These are phyloP conservation scores for Mustela lutreola DNA, from an alignment of 2,113 vertebrate genomes.

Conservation along the genomic window DNA sequence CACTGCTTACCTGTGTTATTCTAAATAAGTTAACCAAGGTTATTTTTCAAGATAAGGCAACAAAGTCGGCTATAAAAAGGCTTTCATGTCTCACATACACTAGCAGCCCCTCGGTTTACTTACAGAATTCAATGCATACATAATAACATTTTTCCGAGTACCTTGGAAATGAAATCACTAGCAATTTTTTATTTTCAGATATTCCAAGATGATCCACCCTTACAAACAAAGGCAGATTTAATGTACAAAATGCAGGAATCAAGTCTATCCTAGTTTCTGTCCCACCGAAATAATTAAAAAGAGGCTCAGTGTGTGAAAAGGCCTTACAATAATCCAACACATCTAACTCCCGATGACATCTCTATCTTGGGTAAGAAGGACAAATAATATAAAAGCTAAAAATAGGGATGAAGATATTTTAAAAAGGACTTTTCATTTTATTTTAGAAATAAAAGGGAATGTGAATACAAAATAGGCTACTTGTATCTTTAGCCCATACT, in stretches of 20 bases:
- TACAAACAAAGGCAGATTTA: conserved; percentile 53
- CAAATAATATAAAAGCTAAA: conserved; percentile 54
- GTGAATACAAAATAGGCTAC: conserved; percentile 38
- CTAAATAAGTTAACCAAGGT: conserved; percentile 50
- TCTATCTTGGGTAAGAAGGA: conserved; percentile 36
- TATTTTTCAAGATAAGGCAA: conserved; percentile 72
- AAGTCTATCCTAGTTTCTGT: conserved; percentile 1
- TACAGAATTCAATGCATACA: conserved; percentile 32
- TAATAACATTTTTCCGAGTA: conserved; percentile 65
- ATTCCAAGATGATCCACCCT: conserved; percentile 49
- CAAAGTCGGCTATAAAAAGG: conserved; percentile 51
- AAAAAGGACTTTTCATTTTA: neutral
- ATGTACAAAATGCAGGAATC: conserved; percentile 53
- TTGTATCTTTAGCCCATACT: conserved; percentile 5
- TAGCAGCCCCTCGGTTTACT: conserved; percentile 2
- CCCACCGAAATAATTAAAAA: conserved; percentile 26
- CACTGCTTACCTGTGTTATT: conserved; percentile 20
- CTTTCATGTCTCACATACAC: conserved; percentile 48
- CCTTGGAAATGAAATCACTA: conserved; percentile 58
- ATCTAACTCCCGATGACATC: conserved; percentile 26
- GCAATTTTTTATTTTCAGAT: conserved; percentile 56
- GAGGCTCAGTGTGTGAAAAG: conserved; percentile 70
- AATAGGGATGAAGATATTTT: conserved; percentile 28
- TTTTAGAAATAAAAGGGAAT: conserved; percentile 60
- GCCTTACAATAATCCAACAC: conserved; percentile 37